phyloP scores from a whole-genome alignment of 2,888 invertebrate species.

The Drosophila koepferae region DNA sequence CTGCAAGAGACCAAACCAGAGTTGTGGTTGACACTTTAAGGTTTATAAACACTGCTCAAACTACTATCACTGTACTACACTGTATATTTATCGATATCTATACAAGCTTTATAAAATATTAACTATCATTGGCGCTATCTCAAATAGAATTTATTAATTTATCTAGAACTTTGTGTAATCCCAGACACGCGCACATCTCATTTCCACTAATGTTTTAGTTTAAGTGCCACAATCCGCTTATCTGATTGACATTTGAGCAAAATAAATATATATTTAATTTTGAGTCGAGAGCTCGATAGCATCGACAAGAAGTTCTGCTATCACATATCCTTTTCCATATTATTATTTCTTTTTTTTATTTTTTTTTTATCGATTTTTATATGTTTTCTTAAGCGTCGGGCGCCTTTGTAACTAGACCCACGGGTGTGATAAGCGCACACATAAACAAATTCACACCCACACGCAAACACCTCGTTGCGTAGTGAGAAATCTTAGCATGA shows the following conservation, averaged over 20 bases:
- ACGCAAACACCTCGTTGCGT: constrained; percentile 18
- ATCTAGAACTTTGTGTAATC: no score
- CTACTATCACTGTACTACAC: not conserved
- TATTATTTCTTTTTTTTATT: constrained; percentile 12
- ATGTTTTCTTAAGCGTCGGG: constrained; percentile 27
- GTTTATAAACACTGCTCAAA: not conserved
- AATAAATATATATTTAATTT: constrained; percentile 12
- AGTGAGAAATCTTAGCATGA: constrained; percentile 37
- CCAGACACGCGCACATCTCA: not conserved
- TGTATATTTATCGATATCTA: not conserved
- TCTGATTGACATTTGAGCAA: constrained; percentile 17
- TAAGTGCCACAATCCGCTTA: constrained; percentile 19
- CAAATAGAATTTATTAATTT: not conserved
- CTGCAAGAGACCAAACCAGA: no score
- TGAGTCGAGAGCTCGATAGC: not conserved
- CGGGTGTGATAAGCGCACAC: constrained; percentile 53
- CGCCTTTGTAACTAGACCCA: constrained; percentile 42
- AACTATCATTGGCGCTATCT: not conserved
- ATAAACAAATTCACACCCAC: constrained; percentile 50
- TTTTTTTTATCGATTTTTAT: constrained; percentile 26
- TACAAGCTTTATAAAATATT: no score
- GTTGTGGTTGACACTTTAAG: no score
- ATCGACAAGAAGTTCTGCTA: constrained; percentile 7
- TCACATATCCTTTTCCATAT: constrained; percentile 16
- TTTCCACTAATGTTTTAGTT: not conserved